Percentiles rank a stretch among this genome's conserved stretches.
phyloP scores from a whole-genome alignment of 2,113 vertebrate genomes.

The Callionymus lyra region DNA sequence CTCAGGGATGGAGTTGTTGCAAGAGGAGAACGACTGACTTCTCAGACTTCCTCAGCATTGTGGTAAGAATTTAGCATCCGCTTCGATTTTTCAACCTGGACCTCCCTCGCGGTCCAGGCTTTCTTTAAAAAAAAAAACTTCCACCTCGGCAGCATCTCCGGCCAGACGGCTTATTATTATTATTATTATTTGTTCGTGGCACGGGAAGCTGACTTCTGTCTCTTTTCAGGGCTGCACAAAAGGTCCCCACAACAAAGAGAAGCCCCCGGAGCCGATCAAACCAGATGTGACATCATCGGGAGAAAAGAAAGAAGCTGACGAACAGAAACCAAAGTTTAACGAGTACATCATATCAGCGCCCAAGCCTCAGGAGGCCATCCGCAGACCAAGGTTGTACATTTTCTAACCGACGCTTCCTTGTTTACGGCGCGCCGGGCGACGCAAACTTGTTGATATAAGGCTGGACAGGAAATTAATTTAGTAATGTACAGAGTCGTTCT shows the following conservation, averaged over 20 bases:
- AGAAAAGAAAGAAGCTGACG: constrained; percentile 75
- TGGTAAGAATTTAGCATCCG: constrained; percentile 65
- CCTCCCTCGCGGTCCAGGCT: too few species aligned
- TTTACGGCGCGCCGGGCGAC: too few species aligned
- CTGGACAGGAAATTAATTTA: too few species aligned
- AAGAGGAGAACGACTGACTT: constrained; percentile 95
- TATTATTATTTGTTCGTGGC: too few species aligned
- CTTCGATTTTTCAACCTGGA: constrained; percentile 2
- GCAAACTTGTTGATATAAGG: too few species aligned
- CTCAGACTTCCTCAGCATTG: constrained; percentile 93
- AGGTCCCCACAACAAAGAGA: constrained; percentile 89
- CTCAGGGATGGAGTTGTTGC: constrained; percentile 96
- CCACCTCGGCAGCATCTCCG: too few species aligned
- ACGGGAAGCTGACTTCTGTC: constrained; percentile 3
- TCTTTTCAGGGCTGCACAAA: constrained; percentile 85
- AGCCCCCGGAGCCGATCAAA: constrained; percentile 88
- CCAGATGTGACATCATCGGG: constrained; percentile 83
- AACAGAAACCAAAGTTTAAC: constrained; percentile 82
- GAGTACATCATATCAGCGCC: constrained; percentile 88
- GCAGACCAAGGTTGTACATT: constrained; percentile 79
- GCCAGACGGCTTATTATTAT: too few species aligned
- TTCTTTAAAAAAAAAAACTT: too few species aligned
- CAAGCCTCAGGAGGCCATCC: constrained; percentile 83
- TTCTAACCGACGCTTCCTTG: background rate
- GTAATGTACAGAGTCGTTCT: too few species aligned